Base-by-base conservation (phyloP, 2,113 vertebrate genomes). In the Ptychochromis oligacanthus region DNA sequence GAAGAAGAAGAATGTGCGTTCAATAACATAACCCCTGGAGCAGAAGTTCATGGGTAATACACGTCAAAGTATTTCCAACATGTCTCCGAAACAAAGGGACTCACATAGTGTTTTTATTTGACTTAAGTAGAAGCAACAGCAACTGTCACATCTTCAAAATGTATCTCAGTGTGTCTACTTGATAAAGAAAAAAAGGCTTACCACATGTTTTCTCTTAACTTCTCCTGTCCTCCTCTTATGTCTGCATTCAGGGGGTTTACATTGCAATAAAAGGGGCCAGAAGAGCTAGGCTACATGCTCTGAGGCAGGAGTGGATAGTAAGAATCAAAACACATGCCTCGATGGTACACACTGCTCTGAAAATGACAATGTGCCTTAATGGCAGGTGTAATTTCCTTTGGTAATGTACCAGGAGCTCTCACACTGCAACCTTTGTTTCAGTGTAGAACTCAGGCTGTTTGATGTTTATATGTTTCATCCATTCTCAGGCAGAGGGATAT, bases 241-340 rank as follows among this genome's bases (percentile, higher is more conserved):
- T 89, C 74, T 91, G 67, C 87, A 86, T 92, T 75, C 84, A 80
- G 84, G 88, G 67, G 86, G 20, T 93, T 93, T 87, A 89, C 77
- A 62, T 81, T 79, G 90, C 89, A 91, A 86, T 91, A 77, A 94
- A 89, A 87, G 89, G 75, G 80, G 77, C 91, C 79, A 90, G 77
- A 93, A 60, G 49, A 88, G 87, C 79, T 54, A 72, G 67, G 67
- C 26, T 82, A 38, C 87, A 72, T 82, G 78, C 76, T 88, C 92
- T 38, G 76, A 89, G 79, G 43, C 77, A 52, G 77, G 61, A 77
- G 52, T 57, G 72, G 83, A 75, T 40, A 87, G 60, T 62, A 62
- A 85, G 84, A 87, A 87, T 89, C 80, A 85, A 90, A 91, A 87
- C 91, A 93, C 82, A 79, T 78, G 59, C 58, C 38, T 74, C 9